Conservation (phyloP, 1,140 invertebrate species). For the Piezodorus guildinii region DNA sequence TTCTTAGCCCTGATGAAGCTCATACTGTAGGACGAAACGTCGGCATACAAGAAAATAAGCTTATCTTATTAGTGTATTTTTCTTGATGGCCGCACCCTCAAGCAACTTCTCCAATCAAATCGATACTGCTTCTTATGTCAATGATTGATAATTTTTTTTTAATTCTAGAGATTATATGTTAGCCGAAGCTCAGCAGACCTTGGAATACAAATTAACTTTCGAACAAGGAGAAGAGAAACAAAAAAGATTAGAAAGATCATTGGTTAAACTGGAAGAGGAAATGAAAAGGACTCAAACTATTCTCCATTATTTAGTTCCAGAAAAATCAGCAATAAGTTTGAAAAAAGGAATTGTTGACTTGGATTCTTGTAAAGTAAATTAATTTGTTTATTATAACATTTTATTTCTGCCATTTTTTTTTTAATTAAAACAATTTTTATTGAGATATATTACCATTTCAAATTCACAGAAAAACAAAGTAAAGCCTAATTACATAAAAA, state of each 20-base stretch:
- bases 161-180: conserved; percentile 76
- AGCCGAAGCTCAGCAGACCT: conserved; percentile 92
- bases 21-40: no score
- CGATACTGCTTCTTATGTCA: not conserved
- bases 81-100: no score
- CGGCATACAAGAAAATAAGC: no score
- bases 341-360: conserved; percentile 85
- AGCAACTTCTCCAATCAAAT: no score
- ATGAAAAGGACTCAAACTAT: conserved; percentile 92
- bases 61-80: no score
- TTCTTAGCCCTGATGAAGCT: not conserved
- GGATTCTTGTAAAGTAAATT: conserved; percentile 80
- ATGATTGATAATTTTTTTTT: not conserved
- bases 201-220: conserved; percentile 86
- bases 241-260: conserved; percentile 90
- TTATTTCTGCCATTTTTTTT: no score
- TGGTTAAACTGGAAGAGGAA: conserved; percentile 88
- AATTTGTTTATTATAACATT: conserved; percentile 21
- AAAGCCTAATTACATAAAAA: no score
- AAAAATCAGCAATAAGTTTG: conserved; percentile 85
- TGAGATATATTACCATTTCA: no score
- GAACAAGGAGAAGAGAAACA: conserved; percentile 96
- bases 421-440: no score
- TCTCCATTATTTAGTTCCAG: conserved; percentile 97
- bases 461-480: no score